A percentile compares a stretch with the other conserved stretches of the same genome.
phyloP scores from a whole-genome alignment of 2,888 invertebrate species.

The Euzophera pinguis region DNA sequence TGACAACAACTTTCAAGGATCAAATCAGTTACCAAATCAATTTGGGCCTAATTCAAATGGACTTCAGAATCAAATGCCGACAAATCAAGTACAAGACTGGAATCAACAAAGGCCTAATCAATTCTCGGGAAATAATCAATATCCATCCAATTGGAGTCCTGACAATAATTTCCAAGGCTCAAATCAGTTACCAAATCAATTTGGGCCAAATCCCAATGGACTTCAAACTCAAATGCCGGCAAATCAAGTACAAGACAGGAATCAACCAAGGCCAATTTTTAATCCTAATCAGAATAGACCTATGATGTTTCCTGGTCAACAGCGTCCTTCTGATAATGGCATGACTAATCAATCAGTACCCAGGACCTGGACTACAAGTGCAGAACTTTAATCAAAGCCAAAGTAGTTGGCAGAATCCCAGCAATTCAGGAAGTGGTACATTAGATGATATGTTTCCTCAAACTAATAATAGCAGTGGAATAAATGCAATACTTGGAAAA shows the following conservation, averaged over 20 bases:
- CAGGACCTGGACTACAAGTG: neutral
- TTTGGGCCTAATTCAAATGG: neutral
- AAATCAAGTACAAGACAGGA: slow-evolving; percentile 2
- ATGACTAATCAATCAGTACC: neutral
- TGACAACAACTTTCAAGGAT: slow-evolving; percentile 3
- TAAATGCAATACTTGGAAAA: slow-evolving; percentile 31
- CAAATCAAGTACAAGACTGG: slow-evolving; percentile 4
- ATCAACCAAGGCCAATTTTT: neutral
- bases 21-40: slow-evolving; percentile 10
- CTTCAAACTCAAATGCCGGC: slow-evolving; percentile 6
- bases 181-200: slow-evolving; percentile 10
- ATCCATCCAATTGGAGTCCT: slow-evolving; percentile 5
- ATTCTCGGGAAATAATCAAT: slow-evolving; percentile 8
- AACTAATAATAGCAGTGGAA: slow-evolving; percentile 17
- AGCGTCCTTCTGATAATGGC: neutral
- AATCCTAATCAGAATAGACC: neutral
- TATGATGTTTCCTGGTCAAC: neutral
- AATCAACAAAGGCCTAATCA: slow-evolving; percentile 16
- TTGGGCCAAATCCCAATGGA: neutral
- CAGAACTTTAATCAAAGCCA: slow-evolving; percentile 2
- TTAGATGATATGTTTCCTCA: slow-evolving; percentile 22
- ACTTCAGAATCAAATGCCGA: slow-evolving; percentile 2
- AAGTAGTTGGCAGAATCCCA: slow-evolving; percentile 13
- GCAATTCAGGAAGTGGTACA: slow-evolving; percentile 19
- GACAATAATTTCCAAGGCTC: slow-evolving; percentile 5